Percentiles rank a stretch among this genome's conserved stretches.
Conservation (phyloP, 1,140 invertebrate species). For the Heliconius melpomene region DNA sequence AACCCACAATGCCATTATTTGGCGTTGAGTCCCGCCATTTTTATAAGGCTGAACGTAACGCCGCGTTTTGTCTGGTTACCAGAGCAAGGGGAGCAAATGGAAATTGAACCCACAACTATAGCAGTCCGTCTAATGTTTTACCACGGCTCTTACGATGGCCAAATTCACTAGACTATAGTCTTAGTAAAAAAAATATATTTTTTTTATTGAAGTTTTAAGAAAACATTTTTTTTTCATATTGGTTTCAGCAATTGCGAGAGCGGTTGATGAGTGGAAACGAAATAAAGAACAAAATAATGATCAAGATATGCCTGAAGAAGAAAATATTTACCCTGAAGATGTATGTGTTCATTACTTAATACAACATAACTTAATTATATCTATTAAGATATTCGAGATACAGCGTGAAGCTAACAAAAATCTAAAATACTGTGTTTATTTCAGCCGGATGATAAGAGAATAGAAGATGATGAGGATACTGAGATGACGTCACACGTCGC, state of each 20-base stretch:
- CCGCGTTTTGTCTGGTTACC: no score
- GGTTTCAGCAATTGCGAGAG: slow-evolving; percentile 82
- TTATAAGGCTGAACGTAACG: no score
- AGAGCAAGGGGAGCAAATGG: no score
- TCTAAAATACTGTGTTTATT: slow-evolving; percentile 26
- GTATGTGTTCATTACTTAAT: slow-evolving; percentile 49
- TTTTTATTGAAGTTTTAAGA: no score
- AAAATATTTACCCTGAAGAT: slow-evolving; percentile 79
- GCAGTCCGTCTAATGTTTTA: no score
- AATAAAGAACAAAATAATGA: slow-evolving; percentile 83
- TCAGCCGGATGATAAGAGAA: slow-evolving; percentile 70
- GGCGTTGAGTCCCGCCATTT: no score
- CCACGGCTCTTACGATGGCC: no score
- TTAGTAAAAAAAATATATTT: no score
- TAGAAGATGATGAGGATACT: slow-evolving; percentile 63
- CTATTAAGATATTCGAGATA: neutral
- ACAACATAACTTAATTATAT: neutral
- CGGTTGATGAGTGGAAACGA: slow-evolving; percentile 84
- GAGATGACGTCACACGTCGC: slow-evolving; percentile 90
- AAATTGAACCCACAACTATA: no score
- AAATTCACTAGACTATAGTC: no score
- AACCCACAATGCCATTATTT: no score
- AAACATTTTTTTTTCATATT: slow-evolving; percentile 11
- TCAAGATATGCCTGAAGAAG: slow-evolving; percentile 78
- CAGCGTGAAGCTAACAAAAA: no score